Percentiles rank a stretch among this genome's conserved stretches.
phyloP scores from a whole-genome alignment of 2,113 vertebrate species.

The Burhinus bistriatus region DNA sequence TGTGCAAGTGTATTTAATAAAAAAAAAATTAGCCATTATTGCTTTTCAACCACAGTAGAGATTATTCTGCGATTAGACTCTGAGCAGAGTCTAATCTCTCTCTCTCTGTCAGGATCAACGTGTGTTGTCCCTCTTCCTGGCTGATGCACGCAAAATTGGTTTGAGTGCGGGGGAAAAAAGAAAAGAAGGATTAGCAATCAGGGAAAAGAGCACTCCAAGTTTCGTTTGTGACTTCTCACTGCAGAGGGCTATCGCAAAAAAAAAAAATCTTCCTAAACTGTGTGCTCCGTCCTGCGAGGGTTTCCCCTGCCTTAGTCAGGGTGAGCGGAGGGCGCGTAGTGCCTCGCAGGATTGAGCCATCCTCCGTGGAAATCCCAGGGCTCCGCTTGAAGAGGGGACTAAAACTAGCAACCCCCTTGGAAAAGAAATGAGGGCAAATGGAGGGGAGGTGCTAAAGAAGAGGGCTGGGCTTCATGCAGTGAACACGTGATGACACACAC shows the following conservation, averaged over 20 bases:
- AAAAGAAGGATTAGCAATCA: not conserved
- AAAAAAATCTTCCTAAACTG: fast-evolving
- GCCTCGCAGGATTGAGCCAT: not conserved
- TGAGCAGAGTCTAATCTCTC: not conserved
- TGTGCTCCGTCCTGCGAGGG: not conserved
- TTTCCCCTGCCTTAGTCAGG: fast-evolving
- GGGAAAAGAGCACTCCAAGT: not conserved
- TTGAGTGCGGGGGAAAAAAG: not conserved
- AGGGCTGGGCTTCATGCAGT: not conserved
- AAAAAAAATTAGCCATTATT: constrained; percentile 47
- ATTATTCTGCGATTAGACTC: not conserved
- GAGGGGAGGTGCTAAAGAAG: fast-evolving
- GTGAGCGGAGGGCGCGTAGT: not conserved
- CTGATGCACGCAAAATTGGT: not conserved
- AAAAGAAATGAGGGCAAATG: fast-evolving
- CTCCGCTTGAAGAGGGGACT: not conserved
- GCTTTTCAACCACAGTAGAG: constrained; percentile 45
- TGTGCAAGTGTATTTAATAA: not conserved
- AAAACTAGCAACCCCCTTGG: fast-evolving
- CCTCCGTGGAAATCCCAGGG: not conserved
- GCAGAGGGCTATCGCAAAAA: not conserved
- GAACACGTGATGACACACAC: fast-evolving
- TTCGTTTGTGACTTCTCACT: not conserved
- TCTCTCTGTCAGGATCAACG: not conserved
- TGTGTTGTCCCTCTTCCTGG: not conserved